These are phyloP conservation scores for Rhabdomys dilectus DNA, from an alignment of 2,113 vertebrate genomes.

Conservation along the genomic window DNA sequence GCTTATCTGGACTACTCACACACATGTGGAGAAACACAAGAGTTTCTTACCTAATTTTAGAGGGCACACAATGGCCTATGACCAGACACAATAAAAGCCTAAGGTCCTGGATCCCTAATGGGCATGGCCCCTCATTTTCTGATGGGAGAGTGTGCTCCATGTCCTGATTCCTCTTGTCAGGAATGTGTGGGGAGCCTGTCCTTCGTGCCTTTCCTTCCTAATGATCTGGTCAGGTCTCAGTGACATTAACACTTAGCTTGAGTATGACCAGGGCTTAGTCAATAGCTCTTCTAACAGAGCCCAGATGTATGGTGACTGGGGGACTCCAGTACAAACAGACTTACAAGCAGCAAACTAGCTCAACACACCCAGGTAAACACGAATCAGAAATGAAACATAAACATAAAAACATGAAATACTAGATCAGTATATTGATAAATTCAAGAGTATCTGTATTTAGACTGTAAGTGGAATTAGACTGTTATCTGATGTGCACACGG, in stretches of 20 bases:
- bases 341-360: background rate
- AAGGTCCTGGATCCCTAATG: background rate
- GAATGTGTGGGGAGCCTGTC: background rate
- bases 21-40: too few species aligned
- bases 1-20: background rate
- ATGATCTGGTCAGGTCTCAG: background rate
- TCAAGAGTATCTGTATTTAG: background rate
- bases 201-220: background rate
- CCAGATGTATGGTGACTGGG: background rate
- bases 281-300: background rate
- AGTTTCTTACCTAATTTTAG: background rate
- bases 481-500: background rate
- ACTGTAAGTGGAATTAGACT: background rate
- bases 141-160: background rate
- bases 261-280: background rate
- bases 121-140: background rate
- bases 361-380: too few species aligned
- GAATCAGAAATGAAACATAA: too few species aligned
- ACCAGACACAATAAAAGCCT: background rate
- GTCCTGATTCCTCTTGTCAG: background rate
- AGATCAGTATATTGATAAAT: background rate
- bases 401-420: too few species aligned
- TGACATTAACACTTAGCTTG: background rate
- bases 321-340: background rate
- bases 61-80: background rate